Evolutionary conservation across 2,888 invertebrate species (phyloP), one percentile per base, ranked within the genome.

Genomic region (Embidobia sp.): DNA sequence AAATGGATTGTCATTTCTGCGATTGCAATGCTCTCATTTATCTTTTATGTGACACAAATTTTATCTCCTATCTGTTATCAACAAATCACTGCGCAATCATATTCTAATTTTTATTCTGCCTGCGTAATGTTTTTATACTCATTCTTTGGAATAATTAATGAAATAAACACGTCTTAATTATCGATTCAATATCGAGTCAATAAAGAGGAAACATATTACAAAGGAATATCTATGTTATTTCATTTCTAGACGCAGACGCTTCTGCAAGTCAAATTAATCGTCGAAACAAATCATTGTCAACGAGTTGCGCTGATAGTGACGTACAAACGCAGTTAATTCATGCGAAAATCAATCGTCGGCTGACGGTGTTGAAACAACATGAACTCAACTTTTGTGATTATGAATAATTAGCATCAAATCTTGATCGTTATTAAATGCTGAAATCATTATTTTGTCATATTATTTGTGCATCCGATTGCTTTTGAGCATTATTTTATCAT

Each of bases 401-500:
- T 61, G 72, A 67, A 80, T 82, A 82, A 80, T 79, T 77, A 73
- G 37, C 66, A 53, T 72, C 49, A 73, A 46, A 79, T 83, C 77
- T 51, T 77, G 22, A n/a, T n/a, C n/a, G n/a, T n/a, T n/a, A n/a
- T n/a, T 77, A 53, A 79, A 82, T 66, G 77, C 77, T 76, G 75
- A 73, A 70, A 79, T 79, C 75, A 80, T 78, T 78, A 78, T 78
- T 59, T 49, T 70, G 73, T 69, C 70, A 51, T 79, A 76, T 82
- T 81, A 78, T 49, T n/a, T 4, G 2, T 27, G 29, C 29, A n/a
- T n/a, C 2, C n/a, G 16, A 29, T 48, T 4, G 13, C 1, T 16
- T 8, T 1, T n/a, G n/a, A 15, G 8, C 15, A 16, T 15, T n/a
- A 16, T 29, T 29, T 29, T 29, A 29, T n/a, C 8, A 8, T 13